These are phyloP conservation scores for Alethe castanea DNA, from an alignment of 2,113 vertebrate species.

Conservation along the genomic window DNA sequence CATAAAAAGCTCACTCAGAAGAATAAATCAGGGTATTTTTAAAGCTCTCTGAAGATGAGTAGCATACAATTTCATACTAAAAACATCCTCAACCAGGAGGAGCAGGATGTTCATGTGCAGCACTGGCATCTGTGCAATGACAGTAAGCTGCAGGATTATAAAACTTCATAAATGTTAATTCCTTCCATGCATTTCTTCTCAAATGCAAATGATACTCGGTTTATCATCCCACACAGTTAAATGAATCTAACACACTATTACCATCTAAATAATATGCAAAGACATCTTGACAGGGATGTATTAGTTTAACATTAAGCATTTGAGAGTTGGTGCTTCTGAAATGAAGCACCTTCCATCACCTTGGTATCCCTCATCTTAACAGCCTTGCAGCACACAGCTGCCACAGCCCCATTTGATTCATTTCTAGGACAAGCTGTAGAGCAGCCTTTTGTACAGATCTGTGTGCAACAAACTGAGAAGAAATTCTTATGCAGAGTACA, in stretches of 20 bases:
- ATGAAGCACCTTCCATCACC: background rate
- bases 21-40: background rate
- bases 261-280: conserved; percentile 45
- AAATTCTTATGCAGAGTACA: background rate
- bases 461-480: background rate
- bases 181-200: conserved; percentile 48
- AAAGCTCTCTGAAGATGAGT: background rate
- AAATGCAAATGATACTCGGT: conserved; percentile 41
- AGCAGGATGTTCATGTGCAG: background rate
- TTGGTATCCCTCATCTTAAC: background rate
- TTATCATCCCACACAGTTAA: conserved; percentile 26
- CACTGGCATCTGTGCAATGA: background rate
- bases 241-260: conserved; percentile 32
- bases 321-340: background rate
- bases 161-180: conserved; percentile 54
- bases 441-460: background rate
- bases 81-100: background rate
- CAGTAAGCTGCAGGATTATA: conserved; percentile 29
- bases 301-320: background rate
- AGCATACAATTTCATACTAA: background rate
- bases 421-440: background rate
- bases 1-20: background rate
- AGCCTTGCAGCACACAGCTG: background rate
- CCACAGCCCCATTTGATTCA: background rate
- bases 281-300: conserved; percentile 38